Base-by-base conservation (phyloP, 2,113 vertebrate species). In the Neolamprologus falcicula region DNA sequence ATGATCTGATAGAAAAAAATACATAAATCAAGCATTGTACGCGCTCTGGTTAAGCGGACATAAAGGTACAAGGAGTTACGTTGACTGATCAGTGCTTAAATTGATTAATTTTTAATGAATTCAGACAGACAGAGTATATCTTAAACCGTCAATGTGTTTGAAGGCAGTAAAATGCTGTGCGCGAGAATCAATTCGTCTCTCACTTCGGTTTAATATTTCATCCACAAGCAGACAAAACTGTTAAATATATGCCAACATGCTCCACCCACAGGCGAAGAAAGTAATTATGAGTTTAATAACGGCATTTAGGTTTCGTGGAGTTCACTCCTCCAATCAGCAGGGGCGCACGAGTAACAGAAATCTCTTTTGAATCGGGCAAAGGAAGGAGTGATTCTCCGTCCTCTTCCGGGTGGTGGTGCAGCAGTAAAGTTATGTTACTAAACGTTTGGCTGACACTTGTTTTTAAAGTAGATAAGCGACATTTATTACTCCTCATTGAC, bases 311-410 rank as follows among this genome's bases (percentile, higher is more conserved):
- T 4, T 7, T 28, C 14, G 8, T 68, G 16, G 1, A 11, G 5
- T 54, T 83, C 1, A 7, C 40, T 76, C 81, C 57, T 89, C 91
- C 90, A 4, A 3, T 91, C 93, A 93, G 59, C 24, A 87, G 94
- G 52, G 92, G 90, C 90, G 66, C 21, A 3, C 45, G 9, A 73
- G 68, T 19, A 10, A 11, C 28, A 8, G 2, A 5, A 12, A 4
- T 28, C 17, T 42, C 5, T 3, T 31, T 42, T 19, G 2, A 16
- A 4, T 40, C 21, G 3, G 4, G 5, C 2, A 26, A 28, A 37
- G 33, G 81, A 90, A 91, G 90, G 86, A 55, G 35, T n/a, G 26
- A 8, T 33, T 81, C 12, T 35, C 13, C 2, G 28, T 21, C 9
- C 14, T 19, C 26, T 78, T 78, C 73, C 73, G 73, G 42, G 42